Base-by-base conservation (phyloP, 2,888 invertebrate genomes). In the Trichogramma dendrolimi region DNA sequence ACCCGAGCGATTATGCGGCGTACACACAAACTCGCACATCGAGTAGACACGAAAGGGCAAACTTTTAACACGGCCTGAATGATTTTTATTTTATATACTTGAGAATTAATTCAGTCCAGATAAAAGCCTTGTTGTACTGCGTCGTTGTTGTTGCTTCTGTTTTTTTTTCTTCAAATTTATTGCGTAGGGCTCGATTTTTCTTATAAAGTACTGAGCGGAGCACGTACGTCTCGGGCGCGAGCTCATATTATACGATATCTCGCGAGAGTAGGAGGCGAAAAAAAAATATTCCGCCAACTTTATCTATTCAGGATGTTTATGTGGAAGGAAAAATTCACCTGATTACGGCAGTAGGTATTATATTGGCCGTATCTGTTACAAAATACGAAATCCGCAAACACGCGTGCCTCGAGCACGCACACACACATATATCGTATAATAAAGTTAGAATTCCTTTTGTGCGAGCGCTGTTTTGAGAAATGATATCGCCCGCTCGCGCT, bases 41-140 rank as follows among this genome's bases (percentile, higher is more conserved):
- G 49, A 14, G 27, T 27, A 11, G 49, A 14, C 49, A 11, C 49
- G 49, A 49, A 27, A 27, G 27, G 27, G 27, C 27, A 27, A 27
- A 27, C 55, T 27, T 61, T 57, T 57, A 61, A 54, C 54, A 27
- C 27, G 27, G 27, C 27, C 27, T 27, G 27, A 27, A 27, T 27
- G n/a, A 58, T 59, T 62, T 62, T 62, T 55, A 46, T 10, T 47
- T 55, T n/a, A 27, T 55, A 55, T 55, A 47, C 48, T 48, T 5
- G 60, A 38, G 58, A 61, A 64, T 64, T 61, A 61, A 64, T 64
- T 64, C 61, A 61, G 48, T 48, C 27, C 27, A 44, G 61, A 61
- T 60, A 63, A 61, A 43, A 11, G 8, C 41, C 2, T 38, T 43
- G 39, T 10, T 27, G 27, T 27, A 27, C 27, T 27, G 2, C 27